phyloP scores from a whole-genome alignment of 2,113 vertebrate genomes.

The Nansenia antarctica region DNA sequence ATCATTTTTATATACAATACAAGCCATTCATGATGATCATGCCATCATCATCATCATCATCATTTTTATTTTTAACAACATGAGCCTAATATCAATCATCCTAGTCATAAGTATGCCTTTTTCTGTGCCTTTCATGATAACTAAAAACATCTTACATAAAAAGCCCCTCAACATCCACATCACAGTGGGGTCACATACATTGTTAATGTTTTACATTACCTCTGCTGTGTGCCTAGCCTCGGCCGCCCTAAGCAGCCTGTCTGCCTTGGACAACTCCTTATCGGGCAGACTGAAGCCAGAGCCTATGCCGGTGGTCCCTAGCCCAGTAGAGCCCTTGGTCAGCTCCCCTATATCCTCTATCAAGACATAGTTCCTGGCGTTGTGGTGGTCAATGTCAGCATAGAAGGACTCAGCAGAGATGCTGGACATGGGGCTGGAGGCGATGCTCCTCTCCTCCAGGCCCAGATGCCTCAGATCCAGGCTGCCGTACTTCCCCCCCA shows the following conservation, averaged over 20 bases:
- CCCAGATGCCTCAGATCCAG: constrained; percentile 93
- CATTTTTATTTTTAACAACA: no score
- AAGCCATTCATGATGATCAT: no score
- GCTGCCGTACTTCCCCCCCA: constrained; percentile 88
- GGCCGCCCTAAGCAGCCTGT: constrained; percentile 86
- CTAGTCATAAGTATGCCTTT: no score
- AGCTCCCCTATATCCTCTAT: constrained; percentile 97
- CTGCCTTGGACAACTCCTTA: constrained; percentile 92
- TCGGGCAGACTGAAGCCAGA: constrained; percentile 92
- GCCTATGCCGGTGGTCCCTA: constrained; percentile 79
- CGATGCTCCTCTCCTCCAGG: constrained; percentile 92
- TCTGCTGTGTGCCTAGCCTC: constrained; percentile 89
- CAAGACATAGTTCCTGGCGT: constrained; percentile 90
- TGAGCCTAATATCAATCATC: no score
- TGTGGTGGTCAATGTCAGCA: constrained; percentile 93
- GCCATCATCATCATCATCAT: no score
- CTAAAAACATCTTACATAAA: neutral
- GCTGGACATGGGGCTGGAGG: constrained; percentile 95
- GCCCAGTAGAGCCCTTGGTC: constrained; percentile 84
- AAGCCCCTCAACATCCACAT: no score
- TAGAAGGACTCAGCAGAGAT: constrained; percentile 98
- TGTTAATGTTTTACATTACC: constrained; percentile 72
- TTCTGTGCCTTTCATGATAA: no score
- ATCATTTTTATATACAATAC: neutral
- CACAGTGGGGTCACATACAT: neutral